Evolutionary conservation across 2,797 vertebrate species (phyloP).

Genomic region (Pitangus sulphuratus): DNA sequence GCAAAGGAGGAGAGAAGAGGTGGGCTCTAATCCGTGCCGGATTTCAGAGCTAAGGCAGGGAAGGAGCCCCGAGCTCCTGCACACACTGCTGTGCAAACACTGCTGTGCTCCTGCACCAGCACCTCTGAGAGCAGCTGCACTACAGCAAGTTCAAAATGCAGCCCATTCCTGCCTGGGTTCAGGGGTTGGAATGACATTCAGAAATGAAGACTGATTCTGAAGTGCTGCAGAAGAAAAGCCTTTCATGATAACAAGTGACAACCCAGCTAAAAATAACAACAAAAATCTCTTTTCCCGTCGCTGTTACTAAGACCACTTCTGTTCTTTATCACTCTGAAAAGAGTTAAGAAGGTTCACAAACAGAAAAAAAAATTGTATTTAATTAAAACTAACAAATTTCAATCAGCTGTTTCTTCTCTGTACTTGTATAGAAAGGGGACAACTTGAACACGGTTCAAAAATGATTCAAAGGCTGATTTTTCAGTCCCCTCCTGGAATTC

Average conservation of each 20-base stretch:
- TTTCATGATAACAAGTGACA: not conserved
- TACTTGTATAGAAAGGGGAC: not conserved
- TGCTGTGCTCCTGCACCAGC: not conserved
- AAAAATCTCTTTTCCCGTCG: not conserved
- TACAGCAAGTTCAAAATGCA: not conserved
- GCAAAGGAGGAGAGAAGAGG: not conserved
- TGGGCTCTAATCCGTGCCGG: fast-evolving
- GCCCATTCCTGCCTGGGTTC: not conserved
- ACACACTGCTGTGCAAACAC: not conserved
- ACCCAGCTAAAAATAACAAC: not conserved
- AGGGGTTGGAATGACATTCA: not conserved
- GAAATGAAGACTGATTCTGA: not conserved
- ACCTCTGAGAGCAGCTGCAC: not conserved
- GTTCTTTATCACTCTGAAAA: not conserved
- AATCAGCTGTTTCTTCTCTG: not conserved
- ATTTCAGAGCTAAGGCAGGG: not conserved
- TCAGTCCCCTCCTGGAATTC: slow-evolving; percentile 3
- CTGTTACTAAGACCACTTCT: not conserved
- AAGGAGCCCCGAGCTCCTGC: not conserved
- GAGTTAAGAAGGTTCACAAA: not conserved
- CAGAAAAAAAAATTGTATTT: not conserved
- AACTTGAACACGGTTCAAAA: not conserved
- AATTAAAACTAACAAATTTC: not conserved
- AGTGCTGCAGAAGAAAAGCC: not conserved
- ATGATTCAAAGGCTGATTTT: not conserved